phyloP scores from a whole-genome alignment of 2,113 vertebrate genomes.

The Mungos mungo region DNA sequence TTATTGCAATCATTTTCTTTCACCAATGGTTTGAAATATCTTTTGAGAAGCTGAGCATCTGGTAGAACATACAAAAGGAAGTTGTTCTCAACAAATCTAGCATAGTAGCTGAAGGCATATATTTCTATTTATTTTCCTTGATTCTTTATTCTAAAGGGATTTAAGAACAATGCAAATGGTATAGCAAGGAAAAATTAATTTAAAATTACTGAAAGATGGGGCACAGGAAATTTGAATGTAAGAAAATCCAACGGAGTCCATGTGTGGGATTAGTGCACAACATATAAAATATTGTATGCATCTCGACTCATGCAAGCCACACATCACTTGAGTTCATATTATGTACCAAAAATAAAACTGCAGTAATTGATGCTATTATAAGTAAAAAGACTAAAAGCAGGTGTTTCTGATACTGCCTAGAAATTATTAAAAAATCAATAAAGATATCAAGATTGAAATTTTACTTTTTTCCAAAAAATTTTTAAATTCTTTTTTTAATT shows the following conservation, averaged over 20 bases:
- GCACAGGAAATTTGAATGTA: neutral
- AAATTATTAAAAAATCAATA: neutral
- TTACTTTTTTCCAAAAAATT: neutral
- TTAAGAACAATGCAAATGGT: neutral
- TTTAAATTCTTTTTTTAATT: neutral
- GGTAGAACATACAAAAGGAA: neutral
- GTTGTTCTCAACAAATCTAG: neutral
- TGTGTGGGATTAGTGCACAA: neutral
- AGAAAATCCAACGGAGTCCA: neutral
- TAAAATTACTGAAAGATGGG: neutral
- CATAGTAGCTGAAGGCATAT: neutral
- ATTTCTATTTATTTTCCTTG: constrained; percentile 4
- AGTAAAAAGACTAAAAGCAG: neutral
- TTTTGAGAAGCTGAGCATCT: neutral
- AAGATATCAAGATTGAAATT: neutral
- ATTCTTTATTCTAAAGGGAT: neutral
- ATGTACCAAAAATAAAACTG: neutral
- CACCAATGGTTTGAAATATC: neutral
- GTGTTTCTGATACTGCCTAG: neutral
- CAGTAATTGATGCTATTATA: neutral
- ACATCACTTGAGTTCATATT: neutral
- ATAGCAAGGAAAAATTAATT: neutral
- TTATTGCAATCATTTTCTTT: neutral
- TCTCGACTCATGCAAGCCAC: neutral
- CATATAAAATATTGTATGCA: neutral